These are phyloP conservation scores for Pegoplata infirma DNA, from an alignment of 2,888 invertebrate genomes.

Conservation along the genomic window DNA sequence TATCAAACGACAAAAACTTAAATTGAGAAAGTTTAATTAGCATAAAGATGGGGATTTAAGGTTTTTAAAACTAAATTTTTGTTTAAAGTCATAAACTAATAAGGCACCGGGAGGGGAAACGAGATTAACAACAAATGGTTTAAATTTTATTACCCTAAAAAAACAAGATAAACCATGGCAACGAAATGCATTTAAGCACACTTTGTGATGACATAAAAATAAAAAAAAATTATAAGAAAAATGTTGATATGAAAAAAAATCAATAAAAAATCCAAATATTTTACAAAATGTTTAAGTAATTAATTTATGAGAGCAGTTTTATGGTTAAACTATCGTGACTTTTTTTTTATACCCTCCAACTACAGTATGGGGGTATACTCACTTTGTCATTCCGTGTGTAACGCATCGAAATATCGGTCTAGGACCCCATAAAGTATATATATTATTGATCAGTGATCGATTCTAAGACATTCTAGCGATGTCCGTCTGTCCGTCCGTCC, in stretches of 20 bases:
- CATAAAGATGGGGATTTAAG: constrained; percentile 38
- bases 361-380: too few species aligned
- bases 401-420: too few species aligned
- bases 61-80: too few species aligned
- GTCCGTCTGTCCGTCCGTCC: too few species aligned
- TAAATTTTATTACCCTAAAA: constrained; percentile 44
- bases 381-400: too few species aligned
- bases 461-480: too few species aligned
- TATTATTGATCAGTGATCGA: too few species aligned
- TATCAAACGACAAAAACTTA: background rate
- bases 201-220: constrained; percentile 33
- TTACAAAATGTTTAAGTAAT: constrained; percentile 58
- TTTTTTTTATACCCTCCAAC: too few species aligned
- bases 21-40: constrained; percentile 57
- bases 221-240: constrained; percentile 15
- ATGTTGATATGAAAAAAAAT: constrained; percentile 30
- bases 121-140: constrained; percentile 35
- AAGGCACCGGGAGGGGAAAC: constrained; percentile 44
- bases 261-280: constrained; percentile 57
- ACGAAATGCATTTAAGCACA: constrained; percentile 20
- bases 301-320: constrained; percentile 54
- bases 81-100: constrained; percentile 46
- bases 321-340: background rate
- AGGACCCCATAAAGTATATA: too few species aligned
- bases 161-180: constrained; percentile 22